These are phyloP conservation scores for Frankliniella intonsa DNA, from an alignment of 2,888 invertebrate genomes.

Conservation along the genomic window DNA sequence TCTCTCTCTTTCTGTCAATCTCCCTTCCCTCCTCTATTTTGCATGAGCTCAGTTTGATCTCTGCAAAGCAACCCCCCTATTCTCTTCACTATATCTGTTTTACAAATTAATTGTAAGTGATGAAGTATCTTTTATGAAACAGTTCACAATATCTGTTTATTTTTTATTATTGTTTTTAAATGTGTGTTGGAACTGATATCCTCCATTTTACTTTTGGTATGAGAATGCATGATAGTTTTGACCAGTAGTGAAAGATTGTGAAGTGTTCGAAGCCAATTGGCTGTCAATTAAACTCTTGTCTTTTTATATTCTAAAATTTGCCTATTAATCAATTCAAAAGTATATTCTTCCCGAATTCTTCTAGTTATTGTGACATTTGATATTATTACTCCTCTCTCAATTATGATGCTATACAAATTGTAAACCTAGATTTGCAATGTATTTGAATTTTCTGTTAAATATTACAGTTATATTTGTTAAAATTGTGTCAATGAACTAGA, in stretches of 20 bases:
- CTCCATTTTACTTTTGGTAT: constrained; percentile 26
- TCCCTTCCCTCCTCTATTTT: neutral
- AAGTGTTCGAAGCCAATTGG: constrained; percentile 9
- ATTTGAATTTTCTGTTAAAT: neutral
- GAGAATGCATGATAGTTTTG: constrained; percentile 24
- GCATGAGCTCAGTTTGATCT: constrained; percentile 19
- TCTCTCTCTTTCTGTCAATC: constrained; percentile 1
- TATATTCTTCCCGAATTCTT: constrained; percentile 30
- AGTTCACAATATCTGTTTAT: constrained; percentile 23
- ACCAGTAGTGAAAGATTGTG: neutral
- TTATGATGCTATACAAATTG: neutral
- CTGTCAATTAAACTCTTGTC: constrained; percentile 28
- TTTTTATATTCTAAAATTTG: constrained; percentile 23
- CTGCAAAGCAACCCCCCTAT: constrained; percentile 13
- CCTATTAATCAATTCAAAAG: constrained; percentile 21
- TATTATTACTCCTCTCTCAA: neutral
- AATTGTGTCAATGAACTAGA: constrained; percentile 18
- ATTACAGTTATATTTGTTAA: constrained; percentile 21
- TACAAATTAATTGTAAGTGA: constrained; percentile 25
- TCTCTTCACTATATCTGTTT: constrained; percentile 21
- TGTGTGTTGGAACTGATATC: constrained; percentile 3
- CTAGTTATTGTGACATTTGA: constrained; percentile 10
- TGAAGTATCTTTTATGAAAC: constrained; percentile 7
- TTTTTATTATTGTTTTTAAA: constrained; percentile 28
- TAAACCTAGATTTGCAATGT: constrained; percentile 1